Base-by-base conservation (phyloP, 2,888 invertebrate genomes). In the Dolomedes plantarius region DNA sequence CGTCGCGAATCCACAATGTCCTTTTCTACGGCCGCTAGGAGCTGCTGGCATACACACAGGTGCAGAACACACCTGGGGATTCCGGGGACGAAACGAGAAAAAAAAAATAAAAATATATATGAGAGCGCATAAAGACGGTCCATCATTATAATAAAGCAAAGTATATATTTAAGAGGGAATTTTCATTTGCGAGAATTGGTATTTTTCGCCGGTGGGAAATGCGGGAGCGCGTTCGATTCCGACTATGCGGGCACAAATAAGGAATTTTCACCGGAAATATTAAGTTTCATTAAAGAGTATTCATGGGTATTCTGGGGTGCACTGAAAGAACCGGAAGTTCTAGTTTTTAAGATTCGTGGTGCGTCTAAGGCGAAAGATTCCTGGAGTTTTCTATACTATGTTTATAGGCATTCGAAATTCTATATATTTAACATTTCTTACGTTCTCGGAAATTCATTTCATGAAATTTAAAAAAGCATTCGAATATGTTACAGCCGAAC, bases 41-140 rank as follows among this genome's bases (percentile, higher is more conserved):
- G 2, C 46, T 36, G 36, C 36, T 36, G 9, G 36, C 6, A 36
- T 5, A 5, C 9, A 13, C 68, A 68, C 76, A 77, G 76, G 76
- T 77, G 76, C 76, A 13, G 19, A 64, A 32, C 46, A 50, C 50
- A 65, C 65, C 50, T 62, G 74, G 74, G 29, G 13, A 36, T 36
- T 36, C 9, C 36, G 6, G 36, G 36, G 36, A 36, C 36, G 36
- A 11, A 11, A 36, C 36, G 5, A 11, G 36, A 11, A 36, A 36
- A 36, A 36, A 2, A 46, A 46, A 9, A 46, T 46, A 46, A 9
- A 46, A 9, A 2, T 36, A 5, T 36, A 36, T 7, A 36, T 11
- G 6, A 36, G 36, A 36, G 36, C 36, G 16, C 16, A 46, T 46
- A 46, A 16, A 46, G 46, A 46, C 2, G 46, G 7, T 16, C 46